phyloP scores from a whole-genome alignment of 1,140 invertebrate genomes.

The Bombyx mandarina region DNA sequence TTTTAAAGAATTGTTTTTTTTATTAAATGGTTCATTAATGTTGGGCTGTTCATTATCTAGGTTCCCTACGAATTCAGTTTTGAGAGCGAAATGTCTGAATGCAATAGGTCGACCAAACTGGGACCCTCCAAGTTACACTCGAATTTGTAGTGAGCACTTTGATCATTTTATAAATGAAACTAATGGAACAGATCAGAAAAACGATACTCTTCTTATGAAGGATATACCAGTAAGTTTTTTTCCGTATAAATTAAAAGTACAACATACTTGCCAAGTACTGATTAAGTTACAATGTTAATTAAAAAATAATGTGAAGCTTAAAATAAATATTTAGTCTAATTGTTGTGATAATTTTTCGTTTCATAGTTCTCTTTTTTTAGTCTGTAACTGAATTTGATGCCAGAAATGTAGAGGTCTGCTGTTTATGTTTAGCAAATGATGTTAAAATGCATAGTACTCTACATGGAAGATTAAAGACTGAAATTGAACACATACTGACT shows the following conservation, averaged over 20 bases:
- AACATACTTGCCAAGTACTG: too few relatives aligned
- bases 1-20: background rate
- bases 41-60: constrained; percentile 5
- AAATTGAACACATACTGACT: constrained; percentile 13
- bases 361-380: constrained; percentile 7
- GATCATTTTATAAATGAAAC: constrained; percentile 17
- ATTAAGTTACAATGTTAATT: too few relatives aligned
- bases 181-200: constrained; percentile 14
- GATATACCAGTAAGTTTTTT: constrained; percentile 16
- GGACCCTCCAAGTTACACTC: constrained; percentile 14
- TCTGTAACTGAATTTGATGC: constrained; percentile 22
- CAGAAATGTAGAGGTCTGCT: constrained; percentile 18
- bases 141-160: constrained; percentile 23
- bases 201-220: constrained; percentile 17
- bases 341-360: background rate
- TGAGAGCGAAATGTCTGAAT: constrained; percentile 17
- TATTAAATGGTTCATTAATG: background rate
- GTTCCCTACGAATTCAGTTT: constrained; percentile 18
- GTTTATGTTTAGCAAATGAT: constrained; percentile 21
- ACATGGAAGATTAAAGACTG: constrained; percentile 8
- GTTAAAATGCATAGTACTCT: constrained; percentile 13
- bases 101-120: constrained; percentile 23
- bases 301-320: background rate
- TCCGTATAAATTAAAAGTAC: background rate
- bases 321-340: background rate